A percentile compares a stretch with the other conserved stretches of the same genome.
Evolutionary conservation across 2,113 vertebrate genomes (phyloP).

Genomic region (Tiliqua scincoides): DNA sequence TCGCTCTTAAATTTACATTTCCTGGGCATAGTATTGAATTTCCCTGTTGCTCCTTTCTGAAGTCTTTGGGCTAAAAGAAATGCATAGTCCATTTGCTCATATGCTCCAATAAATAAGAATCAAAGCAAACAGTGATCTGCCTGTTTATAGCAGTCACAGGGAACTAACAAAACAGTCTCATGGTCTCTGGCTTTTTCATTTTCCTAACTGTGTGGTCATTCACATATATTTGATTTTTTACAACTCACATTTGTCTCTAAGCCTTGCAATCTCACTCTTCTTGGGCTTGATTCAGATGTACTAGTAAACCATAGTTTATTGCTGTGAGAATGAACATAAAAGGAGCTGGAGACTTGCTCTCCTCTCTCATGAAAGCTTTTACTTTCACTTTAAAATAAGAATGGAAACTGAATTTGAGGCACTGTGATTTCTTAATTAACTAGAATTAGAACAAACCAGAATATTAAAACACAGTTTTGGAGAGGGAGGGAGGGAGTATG

Average conservation of each 20-base stretch:
- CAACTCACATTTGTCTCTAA: not conserved
- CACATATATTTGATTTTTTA: not conserved
- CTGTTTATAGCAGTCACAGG: not conserved
- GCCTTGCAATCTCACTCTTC: not conserved
- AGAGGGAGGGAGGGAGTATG: no score
- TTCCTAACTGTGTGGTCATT: not conserved
- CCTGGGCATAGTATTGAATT: no score
- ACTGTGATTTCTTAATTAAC: no score
- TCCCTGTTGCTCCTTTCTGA: not conserved
- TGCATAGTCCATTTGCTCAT: not conserved
- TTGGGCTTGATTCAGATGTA: not conserved
- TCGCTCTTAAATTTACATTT: not conserved
- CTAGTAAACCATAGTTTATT: no score
- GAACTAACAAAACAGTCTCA: rapidly evolving
- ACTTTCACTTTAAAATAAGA: no score
- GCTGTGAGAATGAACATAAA: no score
- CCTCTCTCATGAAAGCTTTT: no score
- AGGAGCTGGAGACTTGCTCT: no score
- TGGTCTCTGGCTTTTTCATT: not conserved
- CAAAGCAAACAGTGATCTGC: not conserved
- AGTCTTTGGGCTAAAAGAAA: not conserved
- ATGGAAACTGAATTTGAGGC: no score
- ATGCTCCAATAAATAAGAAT: not conserved
- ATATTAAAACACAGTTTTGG: no score
- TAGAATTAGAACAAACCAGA: no score